Conservation (phyloP, 2,797 vertebrate genomes). For the Delichon dasypus region DNA sequence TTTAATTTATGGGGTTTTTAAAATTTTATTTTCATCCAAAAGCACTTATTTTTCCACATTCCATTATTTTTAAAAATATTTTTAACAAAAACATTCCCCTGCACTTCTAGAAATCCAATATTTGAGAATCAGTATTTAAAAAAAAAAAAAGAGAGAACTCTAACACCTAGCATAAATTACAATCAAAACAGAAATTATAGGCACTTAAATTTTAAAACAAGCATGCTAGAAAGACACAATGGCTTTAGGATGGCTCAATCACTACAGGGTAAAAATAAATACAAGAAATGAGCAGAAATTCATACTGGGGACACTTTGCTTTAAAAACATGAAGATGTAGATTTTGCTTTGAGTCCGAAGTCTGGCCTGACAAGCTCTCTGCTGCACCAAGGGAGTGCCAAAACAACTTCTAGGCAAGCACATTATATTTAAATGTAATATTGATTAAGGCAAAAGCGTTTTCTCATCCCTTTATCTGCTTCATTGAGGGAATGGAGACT, state of each 20-base stretch:
- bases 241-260: neutral
- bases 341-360: neutral
- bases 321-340: neutral
- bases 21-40: neutral
- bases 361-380: neutral
- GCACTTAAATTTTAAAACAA: neutral
- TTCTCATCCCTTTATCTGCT: neutral
- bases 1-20: rapidly evolving
- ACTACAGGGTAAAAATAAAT: neutral
- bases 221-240: neutral
- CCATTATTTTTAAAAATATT: neutral
- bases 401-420: neutral
- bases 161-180: neutral
- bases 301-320: neutral
- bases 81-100: neutral
- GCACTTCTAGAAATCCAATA: neutral
- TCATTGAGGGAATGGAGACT: neutral
- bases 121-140: neutral
- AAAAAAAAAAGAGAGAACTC: neutral
- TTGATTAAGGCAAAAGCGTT: neutral
- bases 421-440: neutral
- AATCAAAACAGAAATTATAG: neutral
- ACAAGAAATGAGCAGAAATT: neutral
- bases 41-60: neutral
- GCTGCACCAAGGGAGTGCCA: neutral